These are phyloP conservation scores for Moxostoma hubbsi DNA, from an alignment of 2,797 vertebrate species.

Conservation along the genomic window DNA sequence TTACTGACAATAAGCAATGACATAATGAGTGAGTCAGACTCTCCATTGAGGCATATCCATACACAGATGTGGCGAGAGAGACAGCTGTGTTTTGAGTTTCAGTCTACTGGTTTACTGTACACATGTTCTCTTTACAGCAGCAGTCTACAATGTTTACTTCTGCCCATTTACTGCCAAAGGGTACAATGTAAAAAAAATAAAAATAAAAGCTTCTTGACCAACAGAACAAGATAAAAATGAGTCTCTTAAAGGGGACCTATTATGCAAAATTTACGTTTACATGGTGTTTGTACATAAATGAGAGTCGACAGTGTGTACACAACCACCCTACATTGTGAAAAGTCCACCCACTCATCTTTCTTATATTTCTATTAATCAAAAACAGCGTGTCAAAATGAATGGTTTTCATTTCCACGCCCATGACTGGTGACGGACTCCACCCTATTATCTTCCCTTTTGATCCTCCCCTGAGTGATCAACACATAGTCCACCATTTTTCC, in stretches of 20 bases:
- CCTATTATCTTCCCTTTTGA: no score
- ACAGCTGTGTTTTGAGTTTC: conserved; percentile 9
- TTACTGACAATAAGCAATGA: conserved; percentile 7
- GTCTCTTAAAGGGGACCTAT: background rate
- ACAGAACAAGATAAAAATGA: background rate
- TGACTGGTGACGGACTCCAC: no score
- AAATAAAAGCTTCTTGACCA: background rate
- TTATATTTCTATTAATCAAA: no score
- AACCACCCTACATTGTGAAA: no score
- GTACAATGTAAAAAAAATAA: background rate
- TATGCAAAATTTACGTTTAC: no score
- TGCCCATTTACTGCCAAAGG: background rate
- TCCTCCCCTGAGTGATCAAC: no score
- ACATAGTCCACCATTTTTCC: no score
- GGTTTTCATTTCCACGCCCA: no score
- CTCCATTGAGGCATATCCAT: conserved; percentile 7
- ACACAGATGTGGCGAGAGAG: background rate
- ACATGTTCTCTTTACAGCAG: conserved; percentile 40
- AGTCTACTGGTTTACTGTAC: conserved; percentile 46
- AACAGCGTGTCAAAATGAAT: no score
- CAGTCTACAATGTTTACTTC: background rate
- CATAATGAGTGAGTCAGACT: conserved; percentile 43
- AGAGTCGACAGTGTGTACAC: no score
- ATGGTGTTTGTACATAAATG: no score
- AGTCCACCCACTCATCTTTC: no score